phyloP scores from a whole-genome alignment of 2,113 vertebrate species.

The Gymnogyps californianus region DNA sequence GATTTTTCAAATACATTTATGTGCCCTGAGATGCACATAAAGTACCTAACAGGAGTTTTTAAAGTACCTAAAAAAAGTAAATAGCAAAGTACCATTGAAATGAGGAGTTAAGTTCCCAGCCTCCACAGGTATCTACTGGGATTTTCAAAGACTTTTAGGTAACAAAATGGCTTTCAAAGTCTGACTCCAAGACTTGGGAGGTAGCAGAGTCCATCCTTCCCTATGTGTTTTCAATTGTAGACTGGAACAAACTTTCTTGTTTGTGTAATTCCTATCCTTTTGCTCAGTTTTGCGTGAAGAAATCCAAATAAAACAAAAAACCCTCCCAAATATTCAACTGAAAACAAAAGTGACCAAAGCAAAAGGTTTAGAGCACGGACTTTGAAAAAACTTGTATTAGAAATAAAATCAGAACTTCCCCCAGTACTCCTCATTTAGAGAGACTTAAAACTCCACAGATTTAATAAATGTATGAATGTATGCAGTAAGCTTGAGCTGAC shows the following conservation, averaged over 20 bases:
- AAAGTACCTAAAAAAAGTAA: background rate
- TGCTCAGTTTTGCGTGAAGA: background rate
- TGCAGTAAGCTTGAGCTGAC: background rate
- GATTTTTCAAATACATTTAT: background rate
- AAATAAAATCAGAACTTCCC: background rate
- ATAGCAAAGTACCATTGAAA: background rate
- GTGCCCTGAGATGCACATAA: background rate
- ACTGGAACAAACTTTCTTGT: background rate
- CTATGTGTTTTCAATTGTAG: background rate
- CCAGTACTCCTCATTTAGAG: rapidly evolving
- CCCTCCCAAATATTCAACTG: background rate
- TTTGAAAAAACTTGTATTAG: background rate
- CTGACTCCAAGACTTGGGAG: background rate
- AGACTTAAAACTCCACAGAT: background rate
- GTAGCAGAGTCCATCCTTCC: background rate
- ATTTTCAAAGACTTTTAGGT: background rate
- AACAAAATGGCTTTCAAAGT: background rate
- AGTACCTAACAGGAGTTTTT: background rate
- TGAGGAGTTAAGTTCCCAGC: background rate
- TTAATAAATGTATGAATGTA: background rate
- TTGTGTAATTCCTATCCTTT: background rate
- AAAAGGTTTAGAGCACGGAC: background rate
- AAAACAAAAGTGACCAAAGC: background rate
- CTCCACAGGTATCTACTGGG: background rate
- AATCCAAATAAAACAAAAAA: background rate